Evolutionary conservation across 1,140 invertebrate species (phyloP).

Genomic region (Drosophila carrolli): DNA sequence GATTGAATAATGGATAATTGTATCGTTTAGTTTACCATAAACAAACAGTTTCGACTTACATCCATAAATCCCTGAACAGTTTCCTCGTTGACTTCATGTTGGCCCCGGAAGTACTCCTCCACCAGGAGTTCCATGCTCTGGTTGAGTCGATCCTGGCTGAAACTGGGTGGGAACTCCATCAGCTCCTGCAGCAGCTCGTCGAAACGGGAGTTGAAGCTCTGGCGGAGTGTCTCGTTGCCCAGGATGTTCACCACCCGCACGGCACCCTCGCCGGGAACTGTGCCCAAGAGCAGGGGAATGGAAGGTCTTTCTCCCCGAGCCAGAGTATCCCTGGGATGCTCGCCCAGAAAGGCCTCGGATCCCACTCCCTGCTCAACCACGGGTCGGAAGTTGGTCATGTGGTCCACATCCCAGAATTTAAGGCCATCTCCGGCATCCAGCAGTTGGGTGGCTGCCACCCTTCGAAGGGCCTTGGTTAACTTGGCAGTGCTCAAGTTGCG

Average conservation of each 20-base stretch:
- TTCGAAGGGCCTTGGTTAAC: conserved; percentile 80
- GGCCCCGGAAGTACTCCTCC: conserved; percentile 67
- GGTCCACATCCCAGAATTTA: conserved; percentile 85
- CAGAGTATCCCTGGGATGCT: conserved; percentile 78
- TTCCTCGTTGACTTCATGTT: conserved; percentile 57
- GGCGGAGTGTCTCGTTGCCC: conserved; percentile 63
- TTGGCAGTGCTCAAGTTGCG: conserved; percentile 44
- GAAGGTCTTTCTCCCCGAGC: conserved; percentile 64
- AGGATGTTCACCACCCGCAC: conserved; percentile 82
- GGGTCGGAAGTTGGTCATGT: conserved; percentile 85
- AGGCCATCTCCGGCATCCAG: conserved; percentile 72
- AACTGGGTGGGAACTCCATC: conserved; percentile 63
- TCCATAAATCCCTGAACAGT: conserved; percentile 74
- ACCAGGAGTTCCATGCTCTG: conserved; percentile 45
- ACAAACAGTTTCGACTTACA: conserved; percentile 55
- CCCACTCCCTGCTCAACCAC: conserved; percentile 73
- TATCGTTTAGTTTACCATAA: neutral
- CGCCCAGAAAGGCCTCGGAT: conserved; percentile 76
- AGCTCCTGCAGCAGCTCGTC: conserved; percentile 65
- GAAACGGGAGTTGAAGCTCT: conserved; percentile 76
- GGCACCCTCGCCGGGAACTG: conserved; percentile 84
- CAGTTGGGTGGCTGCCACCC: conserved; percentile 69
- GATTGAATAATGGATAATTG: neutral
- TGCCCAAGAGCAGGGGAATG: conserved; percentile 84
- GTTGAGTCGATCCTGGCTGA: conserved; percentile 15